Percentiles rank a stretch among this genome's conserved stretches.
phyloP scores from a whole-genome alignment of 2,797 vertebrate genomes.

The Dromococcyx pavoninus region DNA sequence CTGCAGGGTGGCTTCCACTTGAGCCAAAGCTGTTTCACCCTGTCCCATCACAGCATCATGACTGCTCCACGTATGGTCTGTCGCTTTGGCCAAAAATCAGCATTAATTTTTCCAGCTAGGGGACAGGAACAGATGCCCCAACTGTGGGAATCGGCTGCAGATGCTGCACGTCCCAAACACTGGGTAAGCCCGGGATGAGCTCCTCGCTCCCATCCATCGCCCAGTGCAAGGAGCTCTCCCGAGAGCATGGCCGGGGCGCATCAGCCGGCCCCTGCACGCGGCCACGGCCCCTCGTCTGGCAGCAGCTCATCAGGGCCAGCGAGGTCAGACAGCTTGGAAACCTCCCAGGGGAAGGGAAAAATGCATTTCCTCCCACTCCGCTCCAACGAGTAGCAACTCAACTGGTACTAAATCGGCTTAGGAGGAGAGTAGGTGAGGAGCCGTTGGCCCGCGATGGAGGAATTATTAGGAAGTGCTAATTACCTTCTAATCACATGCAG shows the following conservation, averaged over 20 bases:
- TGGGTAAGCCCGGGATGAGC: neutral
- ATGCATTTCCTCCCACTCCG: neutral
- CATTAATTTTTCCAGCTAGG: neutral
- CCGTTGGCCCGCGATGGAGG: neutral
- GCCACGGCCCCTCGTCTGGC: neutral
- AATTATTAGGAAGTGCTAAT: constrained; percentile 22
- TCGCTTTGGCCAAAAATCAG: neutral
- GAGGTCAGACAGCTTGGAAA: constrained; percentile 36
- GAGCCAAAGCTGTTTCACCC: fast-evolving
- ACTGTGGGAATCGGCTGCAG: neutral
- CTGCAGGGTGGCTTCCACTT: neutral
- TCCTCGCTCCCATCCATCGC: neutral
- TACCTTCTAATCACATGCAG: neutral
- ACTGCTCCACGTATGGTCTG: fast-evolving
- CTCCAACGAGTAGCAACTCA: neutral
- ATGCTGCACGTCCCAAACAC: neutral
- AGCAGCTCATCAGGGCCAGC: neutral
- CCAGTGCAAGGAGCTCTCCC: neutral
- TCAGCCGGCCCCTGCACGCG: fast-evolving
- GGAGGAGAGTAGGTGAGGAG: neutral
- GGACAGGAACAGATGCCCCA: fast-evolving
- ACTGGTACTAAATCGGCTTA: neutral
- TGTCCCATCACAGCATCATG: neutral
- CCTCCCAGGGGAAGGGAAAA: neutral
- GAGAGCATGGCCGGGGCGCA: fast-evolving